phyloP scores from a whole-genome alignment of 2,113 vertebrate species.

The Otocyon megalotis region DNA sequence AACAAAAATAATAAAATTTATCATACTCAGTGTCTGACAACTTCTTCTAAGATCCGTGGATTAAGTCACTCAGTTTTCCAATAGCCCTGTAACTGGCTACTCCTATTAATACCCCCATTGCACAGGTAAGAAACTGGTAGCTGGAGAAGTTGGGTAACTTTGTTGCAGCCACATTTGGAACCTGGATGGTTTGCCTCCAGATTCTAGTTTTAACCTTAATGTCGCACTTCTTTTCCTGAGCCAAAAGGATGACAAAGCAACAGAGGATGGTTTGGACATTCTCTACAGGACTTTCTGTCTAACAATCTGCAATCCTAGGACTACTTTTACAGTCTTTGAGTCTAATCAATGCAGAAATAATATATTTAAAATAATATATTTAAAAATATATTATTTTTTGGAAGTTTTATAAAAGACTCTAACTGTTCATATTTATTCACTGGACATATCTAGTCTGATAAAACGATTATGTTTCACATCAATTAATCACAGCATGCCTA shows the following conservation, averaged over 20 bases:
- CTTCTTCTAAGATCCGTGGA: not conserved
- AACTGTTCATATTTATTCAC: slow-evolving; percentile 77
- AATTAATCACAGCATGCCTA: slow-evolving; percentile 75
- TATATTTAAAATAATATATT: slow-evolving; percentile 18
- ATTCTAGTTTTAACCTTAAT: not conserved
- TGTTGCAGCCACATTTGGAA: not conserved
- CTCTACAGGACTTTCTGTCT: not conserved
- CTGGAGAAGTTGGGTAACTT: not conserved
- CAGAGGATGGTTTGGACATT: not conserved
- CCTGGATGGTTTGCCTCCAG: not conserved
- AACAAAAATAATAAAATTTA: not conserved
- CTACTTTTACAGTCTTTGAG: slow-evolving; percentile 11
- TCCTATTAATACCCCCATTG: not conserved
- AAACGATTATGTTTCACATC: slow-evolving; percentile 71
- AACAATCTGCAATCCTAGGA: not conserved
- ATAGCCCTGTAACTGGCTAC: not conserved
- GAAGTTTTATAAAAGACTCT: slow-evolving; percentile 49
- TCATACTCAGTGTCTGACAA: not conserved
- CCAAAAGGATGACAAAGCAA: not conserved
- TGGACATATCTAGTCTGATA: slow-evolving; percentile 61
- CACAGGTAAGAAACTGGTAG: not conserved
- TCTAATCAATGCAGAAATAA: slow-evolving; percentile 62
- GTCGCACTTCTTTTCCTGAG: not conserved
- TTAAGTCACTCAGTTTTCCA: not conserved
- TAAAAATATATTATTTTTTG: slow-evolving; percentile 46